Evolutionary conservation across 2,797 vertebrate species (phyloP).

Genomic region (Masticophis lateralis): DNA sequence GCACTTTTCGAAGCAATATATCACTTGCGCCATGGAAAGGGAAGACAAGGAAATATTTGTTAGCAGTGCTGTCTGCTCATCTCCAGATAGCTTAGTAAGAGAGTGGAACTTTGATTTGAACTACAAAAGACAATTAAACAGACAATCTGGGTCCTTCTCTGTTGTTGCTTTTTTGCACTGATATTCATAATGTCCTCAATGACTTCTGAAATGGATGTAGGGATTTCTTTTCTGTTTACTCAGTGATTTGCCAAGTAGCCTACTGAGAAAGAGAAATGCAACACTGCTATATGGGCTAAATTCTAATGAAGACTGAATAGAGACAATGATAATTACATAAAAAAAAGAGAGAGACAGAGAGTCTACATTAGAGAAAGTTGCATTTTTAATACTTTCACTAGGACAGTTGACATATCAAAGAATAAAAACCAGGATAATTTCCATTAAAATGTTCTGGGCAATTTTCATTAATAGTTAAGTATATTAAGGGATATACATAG

Average conservation of each 20-base stretch:
- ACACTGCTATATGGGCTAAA: neutral
- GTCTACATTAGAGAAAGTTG: neutral
- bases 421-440: neutral
- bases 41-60: neutral
- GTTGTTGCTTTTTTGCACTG: neutral
- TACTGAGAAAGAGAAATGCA: neutral
- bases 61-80: neutral
- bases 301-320: neutral
- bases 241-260: neutral
- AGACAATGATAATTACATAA: neutral
- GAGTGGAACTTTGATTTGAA: neutral
- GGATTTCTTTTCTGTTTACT: neutral
- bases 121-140: neutral
- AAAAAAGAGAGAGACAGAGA: neutral
- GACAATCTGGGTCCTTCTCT: neutral
- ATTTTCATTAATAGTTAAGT: neutral
- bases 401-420: neutral
- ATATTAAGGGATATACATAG: neutral
- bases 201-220: neutral
- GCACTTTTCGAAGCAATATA: neutral
- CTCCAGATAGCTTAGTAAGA: neutral
- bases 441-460: neutral
- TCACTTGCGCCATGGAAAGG: neutral
- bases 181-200: neutral
- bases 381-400: neutral